Evolutionary conservation across 2,888 invertebrate species (phyloP), one percentile per base, ranked within the genome.

Genomic region (Deroplatys truncata): DNA sequence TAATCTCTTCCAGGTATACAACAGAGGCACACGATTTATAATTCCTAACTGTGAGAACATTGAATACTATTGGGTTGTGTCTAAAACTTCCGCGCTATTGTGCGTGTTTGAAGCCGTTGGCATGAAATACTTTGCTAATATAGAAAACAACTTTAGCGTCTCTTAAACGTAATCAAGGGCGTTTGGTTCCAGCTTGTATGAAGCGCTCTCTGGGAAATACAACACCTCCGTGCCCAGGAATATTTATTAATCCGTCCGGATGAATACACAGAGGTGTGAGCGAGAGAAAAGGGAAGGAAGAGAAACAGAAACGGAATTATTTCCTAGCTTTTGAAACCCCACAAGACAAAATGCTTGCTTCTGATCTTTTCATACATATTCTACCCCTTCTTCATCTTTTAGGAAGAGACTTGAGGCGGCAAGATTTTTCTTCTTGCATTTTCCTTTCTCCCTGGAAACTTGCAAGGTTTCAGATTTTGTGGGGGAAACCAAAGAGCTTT

Each of bases 241-340:
- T 90, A 90, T 86, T 90, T 90, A 90, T 90, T 90, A 90, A 90
- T 88, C 90, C 90, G 82, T 29, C 82, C 83, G 84, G 88, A 90
- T 85, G 88, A 88, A 85, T 84, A 43, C 43, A 43, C 43, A 43
- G 43, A 43, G 43, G 43, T 43, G 85, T 31, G 85, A 89, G 85
- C 84, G 82, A 43, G 82, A 88, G 84, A 29, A 31, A 85, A 56
- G n/a, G 29, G 82, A 49, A 84, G 88, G 31, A 85, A 28, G 84
- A 84, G 49, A 85, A 88, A 88, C 84, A 84, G 49, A 49, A 83
- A 83, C 84, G 88, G 88, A 88, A 88, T 29, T 88, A 88, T 88
- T 84, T 88, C 84, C 83, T 43, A 56, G 35, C 88, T 88, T 72
- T 72, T 72, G 56, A 72, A 72, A 72, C 56, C 56, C 25, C 56